phyloP scores from a whole-genome alignment of 2,888 invertebrate species.

The Sisyra terminalis region DNA sequence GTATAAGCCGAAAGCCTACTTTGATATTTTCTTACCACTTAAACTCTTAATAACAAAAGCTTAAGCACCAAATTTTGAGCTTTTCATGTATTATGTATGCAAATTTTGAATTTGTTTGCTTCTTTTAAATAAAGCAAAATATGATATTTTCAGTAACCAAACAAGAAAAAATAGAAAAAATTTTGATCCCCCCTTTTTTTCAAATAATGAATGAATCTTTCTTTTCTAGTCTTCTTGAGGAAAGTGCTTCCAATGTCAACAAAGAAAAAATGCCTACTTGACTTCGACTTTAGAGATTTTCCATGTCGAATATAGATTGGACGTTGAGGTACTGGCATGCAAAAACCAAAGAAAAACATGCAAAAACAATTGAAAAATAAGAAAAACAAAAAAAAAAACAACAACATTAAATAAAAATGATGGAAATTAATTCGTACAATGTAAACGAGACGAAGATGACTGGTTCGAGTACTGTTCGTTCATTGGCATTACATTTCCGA shows the following conservation, averaged over 20 bases:
- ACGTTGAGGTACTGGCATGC: slow-evolving; percentile 20
- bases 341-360: slow-evolving; percentile 9
- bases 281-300: slow-evolving; percentile 23
- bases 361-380: slow-evolving; percentile 3
- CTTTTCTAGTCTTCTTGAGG: no score
- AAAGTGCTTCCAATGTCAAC: background rate
- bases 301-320: slow-evolving; percentile 20
- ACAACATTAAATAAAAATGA: background rate
- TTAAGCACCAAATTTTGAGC: no score
- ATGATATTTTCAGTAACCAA: no score
- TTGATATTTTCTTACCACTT: no score
- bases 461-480: slow-evolving; percentile 31
- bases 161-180: no score
- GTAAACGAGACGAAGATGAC: slow-evolving; percentile 39
- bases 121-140: no score
- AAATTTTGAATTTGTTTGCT: no score
- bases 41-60: no score
- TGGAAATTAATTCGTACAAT: slow-evolving; percentile 31
- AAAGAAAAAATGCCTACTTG: slow-evolving; percentile 21
- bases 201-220: no score
- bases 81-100: no score
- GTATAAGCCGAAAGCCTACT: no score
- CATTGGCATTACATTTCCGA: background rate
- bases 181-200: no score
- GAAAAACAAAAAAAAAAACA: background rate